Evolutionary conservation across 2,888 invertebrate genomes (phyloP).

Genomic region (Coelinius sp.): DNA sequence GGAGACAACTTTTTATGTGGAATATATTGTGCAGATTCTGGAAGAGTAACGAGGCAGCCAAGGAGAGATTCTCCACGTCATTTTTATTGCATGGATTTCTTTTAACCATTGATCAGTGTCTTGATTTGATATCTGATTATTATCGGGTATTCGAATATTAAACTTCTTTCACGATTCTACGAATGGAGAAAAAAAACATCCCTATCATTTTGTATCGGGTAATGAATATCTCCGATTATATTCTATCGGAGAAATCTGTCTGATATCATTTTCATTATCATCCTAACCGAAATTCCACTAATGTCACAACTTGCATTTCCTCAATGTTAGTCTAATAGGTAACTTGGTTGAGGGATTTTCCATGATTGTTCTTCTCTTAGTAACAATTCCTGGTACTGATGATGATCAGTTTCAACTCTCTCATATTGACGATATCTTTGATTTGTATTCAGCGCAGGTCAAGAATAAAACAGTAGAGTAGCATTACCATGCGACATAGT

Average conservation of each 20-base stretch:
- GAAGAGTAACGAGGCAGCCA: no score
- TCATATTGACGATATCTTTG: background rate
- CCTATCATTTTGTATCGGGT: background rate
- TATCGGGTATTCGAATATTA: background rate
- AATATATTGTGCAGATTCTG: background rate
- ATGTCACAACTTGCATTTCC: background rate
- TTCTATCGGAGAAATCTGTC: constrained; percentile 3
- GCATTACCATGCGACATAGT: no score
- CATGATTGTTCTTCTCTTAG: background rate
- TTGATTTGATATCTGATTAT: background rate
- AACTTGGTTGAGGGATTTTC: background rate
- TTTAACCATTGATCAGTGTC: no score
- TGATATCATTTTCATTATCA: background rate
- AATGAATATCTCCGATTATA: background rate
- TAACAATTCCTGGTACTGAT: background rate
- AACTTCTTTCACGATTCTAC: background rate
- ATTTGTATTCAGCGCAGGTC: no score
- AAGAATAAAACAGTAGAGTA: no score
- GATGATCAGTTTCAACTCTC: constrained; percentile 3
- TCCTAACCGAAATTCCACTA: background rate
- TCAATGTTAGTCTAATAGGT: background rate
- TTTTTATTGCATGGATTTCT: no score
- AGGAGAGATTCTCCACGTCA: no score
- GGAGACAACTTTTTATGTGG: background rate
- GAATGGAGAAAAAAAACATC: background rate